Base-by-base conservation (phyloP, 2,888 invertebrate genomes). In the Hypselothyrea guttata region DNA sequence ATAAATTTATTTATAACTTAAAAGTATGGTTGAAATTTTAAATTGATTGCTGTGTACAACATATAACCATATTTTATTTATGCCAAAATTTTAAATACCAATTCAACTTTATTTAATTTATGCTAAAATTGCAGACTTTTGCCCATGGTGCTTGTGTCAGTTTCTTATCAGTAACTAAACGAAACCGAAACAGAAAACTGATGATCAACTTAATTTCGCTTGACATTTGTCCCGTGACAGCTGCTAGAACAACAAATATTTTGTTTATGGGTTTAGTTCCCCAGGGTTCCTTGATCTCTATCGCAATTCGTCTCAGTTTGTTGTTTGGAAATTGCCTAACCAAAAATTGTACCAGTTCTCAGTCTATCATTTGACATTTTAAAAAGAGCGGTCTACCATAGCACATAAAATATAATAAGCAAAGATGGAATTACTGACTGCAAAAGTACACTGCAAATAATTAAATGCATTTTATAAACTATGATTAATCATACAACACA, bases 211-310 rank as follows among this genome's bases (percentile, higher is more conserved):
- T 48, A 34, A 72, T 59, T 56, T 66, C 9, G 49, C 9, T 27
- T 52, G 55, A 60, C 71, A 70, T 65, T 60, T 58, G 49, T 35
- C 16, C 28, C 48, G 9, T 48, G 65, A 60, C 71, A 73, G 74
- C 74, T 59, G 65, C 31, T 28, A 37, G 42, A 46, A 38, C 30
- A 28, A 53, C 22, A 12, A 12, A 7, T 35, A n/a, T 7, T 7
- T 55, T 27, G 58, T 72, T 72, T 73, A 71, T 54, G 58, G 44
- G 35, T 33, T 63, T 37, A 11, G 11, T 13, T 41, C 7, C 16
- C 28, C 47, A 5, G 40, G 11, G 13, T 41, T 27, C 18, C 38
- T 57, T 35, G 71, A 71, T 70, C 53, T 54, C 51, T 52, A 71
- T 62, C 66, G 52, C 52, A 15, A 38, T 27, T 58, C 54, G 59